Evolutionary conservation across 2,113 vertebrate species (phyloP).

Genomic region (Crotophaga sulcirostris): DNA sequence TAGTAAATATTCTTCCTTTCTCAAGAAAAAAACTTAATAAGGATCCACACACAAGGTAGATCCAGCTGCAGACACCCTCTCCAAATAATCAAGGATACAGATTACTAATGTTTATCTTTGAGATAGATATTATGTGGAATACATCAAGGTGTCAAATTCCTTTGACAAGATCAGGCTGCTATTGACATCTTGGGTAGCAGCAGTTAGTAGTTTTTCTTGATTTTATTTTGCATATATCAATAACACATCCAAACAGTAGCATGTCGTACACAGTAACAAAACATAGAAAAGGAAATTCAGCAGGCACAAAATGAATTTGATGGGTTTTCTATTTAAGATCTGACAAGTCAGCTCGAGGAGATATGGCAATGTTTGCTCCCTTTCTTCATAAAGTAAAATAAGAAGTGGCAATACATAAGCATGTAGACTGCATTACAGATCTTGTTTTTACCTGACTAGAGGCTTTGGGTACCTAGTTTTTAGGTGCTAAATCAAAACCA

Average conservation of each 20-base stretch:
- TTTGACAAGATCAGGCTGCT: background rate
- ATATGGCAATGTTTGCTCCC: background rate
- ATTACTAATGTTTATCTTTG: background rate
- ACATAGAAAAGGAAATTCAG: background rate
- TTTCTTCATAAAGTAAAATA: background rate
- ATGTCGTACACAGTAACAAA: background rate
- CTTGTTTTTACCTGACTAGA: background rate
- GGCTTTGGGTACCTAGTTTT: background rate
- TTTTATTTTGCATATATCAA: background rate
- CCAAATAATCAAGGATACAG: conserved; percentile 32
- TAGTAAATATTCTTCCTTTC: background rate
- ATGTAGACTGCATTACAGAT: background rate
- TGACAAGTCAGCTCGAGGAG: background rate
- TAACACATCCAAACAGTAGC: background rate
- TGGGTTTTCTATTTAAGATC: background rate
- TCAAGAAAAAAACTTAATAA: background rate
- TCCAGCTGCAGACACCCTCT: background rate
- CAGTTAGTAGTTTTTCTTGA: background rate
- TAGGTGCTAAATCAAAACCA: background rate
- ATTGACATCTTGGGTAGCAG: background rate
- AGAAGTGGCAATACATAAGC: background rate
- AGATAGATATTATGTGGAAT: background rate
- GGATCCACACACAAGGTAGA: background rate
- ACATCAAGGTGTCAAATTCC: conserved; percentile 34
- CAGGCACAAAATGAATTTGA: background rate